Evolutionary conservation across 1,140 invertebrate genomes (phyloP).

Genomic region (Drosophila athabasca): DNA sequence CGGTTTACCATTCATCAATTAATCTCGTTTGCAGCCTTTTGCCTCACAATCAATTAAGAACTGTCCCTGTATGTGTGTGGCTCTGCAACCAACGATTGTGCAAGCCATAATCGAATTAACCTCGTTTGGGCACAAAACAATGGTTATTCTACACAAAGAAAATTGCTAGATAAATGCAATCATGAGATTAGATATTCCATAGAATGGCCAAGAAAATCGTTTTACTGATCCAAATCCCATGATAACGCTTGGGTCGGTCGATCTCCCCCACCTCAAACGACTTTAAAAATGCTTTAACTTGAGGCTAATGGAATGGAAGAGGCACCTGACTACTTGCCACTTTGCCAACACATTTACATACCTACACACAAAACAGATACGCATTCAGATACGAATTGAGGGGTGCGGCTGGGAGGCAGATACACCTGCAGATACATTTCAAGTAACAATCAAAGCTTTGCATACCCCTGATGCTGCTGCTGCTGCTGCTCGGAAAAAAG

Average conservation of each 20-base stretch:
- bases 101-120: constrained; percentile 64
- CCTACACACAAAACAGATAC: constrained; percentile 50
- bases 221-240: too few species aligned
- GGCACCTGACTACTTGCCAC: constrained; percentile 59
- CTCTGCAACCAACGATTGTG: constrained; percentile 34
- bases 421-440: constrained; percentile 57
- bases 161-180: constrained; percentile 13
- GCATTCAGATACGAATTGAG: constrained; percentile 18
- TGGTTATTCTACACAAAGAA: neutral
- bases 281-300: constrained; percentile 52
- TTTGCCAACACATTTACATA: constrained; percentile 61
- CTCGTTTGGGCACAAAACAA: constrained; percentile 30
- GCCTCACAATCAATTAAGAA: constrained; percentile 67
- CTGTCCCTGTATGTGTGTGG: too few species aligned
- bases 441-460: constrained; percentile 69
- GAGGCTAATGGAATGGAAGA: constrained; percentile 70
- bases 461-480: constrained; percentile 38
- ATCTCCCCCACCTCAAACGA: neutral
- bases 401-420: constrained; percentile 11
- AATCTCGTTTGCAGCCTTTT: constrained; percentile 62
- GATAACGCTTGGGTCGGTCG: too few species aligned
- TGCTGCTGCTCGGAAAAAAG: constrained; percentile 11
- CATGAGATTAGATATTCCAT: neutral
- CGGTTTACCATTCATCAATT: constrained; percentile 53
- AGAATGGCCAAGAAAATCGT: too few species aligned